Evolutionary conservation across 2,113 vertebrate species (phyloP), one percentile per base, ranked within the genome.

Genomic region (Rhabdornis inornatus): DNA sequence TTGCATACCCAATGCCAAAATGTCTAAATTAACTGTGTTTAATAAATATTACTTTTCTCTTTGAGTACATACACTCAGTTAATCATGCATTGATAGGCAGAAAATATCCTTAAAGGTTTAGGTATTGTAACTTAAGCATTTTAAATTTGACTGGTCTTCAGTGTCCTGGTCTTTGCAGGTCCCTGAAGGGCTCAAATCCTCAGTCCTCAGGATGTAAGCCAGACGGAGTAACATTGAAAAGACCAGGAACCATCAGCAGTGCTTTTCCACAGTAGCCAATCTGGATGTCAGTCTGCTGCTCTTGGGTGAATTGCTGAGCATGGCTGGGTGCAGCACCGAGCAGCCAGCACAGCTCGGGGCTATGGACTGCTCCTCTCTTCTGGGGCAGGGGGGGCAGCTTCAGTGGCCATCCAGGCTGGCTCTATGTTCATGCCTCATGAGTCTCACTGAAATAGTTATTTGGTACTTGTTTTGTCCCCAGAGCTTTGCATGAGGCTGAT

Each of bases 1-100:
- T 92, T 82, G 80, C 85, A 71, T 87, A 88, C 71, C 39, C 79
- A 95, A 89, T 87, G 71, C 79, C 76, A 94, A 92, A 93, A 93
- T 92, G 86, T 90, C 90, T 85, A 96, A 92, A 75, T 87, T 72
- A 95, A 91, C 59, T 42, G 45, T 59, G 40, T 89, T 94, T 85
- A 93, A 87, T 88, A 94, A 95, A 94, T 84, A 92, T 64, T 72
- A 70, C 37, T 72, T 83, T 94, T 86, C 65, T 53, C 59, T 76
- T 80, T 9, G 21, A 94, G 64, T 90, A 95, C 68, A 77, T 66
- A 71, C 57, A 68, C 49, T 83, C 86, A 63, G 68, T 85, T 94
- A 91, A 95, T 91, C 70, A 82, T 5, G 10, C 71, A 83, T 2
- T 83, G 71, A 89, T 71, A 89, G 65, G 44, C 44, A 30, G 89